Evolutionary conservation across 1,140 invertebrate genomes (phyloP), one percentile per base, ranked within the genome.

Genomic region (Lucilia cuprina): DNA sequence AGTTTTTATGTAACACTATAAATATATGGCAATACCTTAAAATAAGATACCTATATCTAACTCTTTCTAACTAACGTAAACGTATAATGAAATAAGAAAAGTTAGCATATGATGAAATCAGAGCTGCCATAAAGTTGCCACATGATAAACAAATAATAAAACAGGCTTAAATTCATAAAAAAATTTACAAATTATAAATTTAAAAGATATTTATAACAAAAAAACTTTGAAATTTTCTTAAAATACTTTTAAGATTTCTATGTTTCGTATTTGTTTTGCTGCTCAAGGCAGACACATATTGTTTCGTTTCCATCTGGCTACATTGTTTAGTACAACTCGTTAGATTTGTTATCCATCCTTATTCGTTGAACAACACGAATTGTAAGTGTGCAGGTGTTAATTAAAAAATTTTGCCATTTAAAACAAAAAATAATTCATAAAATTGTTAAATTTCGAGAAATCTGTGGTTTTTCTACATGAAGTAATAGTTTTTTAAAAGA

Each of bases 361-460:
- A 80, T 80, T 80, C 77, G 77, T 80, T 80, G 41, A 80, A 80
- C 41, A 80, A 80, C 77, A 80, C 65, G 65, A 70, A 9, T 49
- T 80, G 77, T 80, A 80, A 80, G 77, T 80, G 41, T n/a, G n/a
- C 41, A 21, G 41, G 41, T 50, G 41, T 49, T 50, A 49, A 70
- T 70, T 70, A 70, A 70, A 5, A 70, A 70, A 21, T 21, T 21
- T 70, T 21, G 5, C 65, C 9, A 70, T 70, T 70, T 70, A 70
- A 70, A 21, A 8, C 5, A n/a, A 10, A 70, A 70, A 70, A 4
- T 70, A 70, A 70, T 70, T 70, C 19, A 8, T 70, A 10, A 70
- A 70, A 70, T 8, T 70, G n/a, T 70, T 8, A 70, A 70, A 70
- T 70, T 70, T 70, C 19, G 3, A 21, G 7, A 70, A 70, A 60